These are phyloP conservation scores for Lomographa bimaculata DNA, from an alignment of 2,888 invertebrate genomes.

Conservation along the genomic window DNA sequence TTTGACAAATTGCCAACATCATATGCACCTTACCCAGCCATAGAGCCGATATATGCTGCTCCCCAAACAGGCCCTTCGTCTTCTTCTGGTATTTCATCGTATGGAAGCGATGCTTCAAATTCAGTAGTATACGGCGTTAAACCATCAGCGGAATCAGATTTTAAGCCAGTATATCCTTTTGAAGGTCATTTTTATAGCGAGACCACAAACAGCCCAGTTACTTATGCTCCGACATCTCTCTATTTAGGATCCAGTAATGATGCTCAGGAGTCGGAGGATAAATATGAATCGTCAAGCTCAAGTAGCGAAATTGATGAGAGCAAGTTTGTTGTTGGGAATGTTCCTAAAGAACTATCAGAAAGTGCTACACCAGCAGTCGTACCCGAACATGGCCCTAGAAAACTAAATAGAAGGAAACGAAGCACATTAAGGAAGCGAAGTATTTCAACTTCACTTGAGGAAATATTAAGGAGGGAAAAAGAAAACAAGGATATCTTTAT, in stretches of 20 bases:
- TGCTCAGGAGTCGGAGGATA: slow-evolving; percentile 54
- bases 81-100: slow-evolving; percentile 58
- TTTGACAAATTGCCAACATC: slow-evolving; percentile 57
- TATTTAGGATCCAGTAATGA: slow-evolving; percentile 74
- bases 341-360: slow-evolving; percentile 83
- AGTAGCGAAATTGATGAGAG: slow-evolving; percentile 56
- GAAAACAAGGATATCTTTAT: slow-evolving; percentile 65
- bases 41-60: slow-evolving; percentile 74
- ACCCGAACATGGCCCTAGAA: slow-evolving; percentile 86
- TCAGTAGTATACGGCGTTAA: slow-evolving; percentile 75
- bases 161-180: slow-evolving; percentile 76
- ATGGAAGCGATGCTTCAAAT: slow-evolving; percentile 61
- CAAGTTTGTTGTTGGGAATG: slow-evolving; percentile 87
- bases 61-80: slow-evolving; percentile 60
- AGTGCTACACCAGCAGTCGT: slow-evolving; percentile 83
- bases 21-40: slow-evolving; percentile 64
- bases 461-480: slow-evolving; percentile 63
- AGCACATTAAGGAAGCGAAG: slow-evolving; percentile 47
- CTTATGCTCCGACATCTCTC: slow-evolving; percentile 74
- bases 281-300: slow-evolving; percentile 54
- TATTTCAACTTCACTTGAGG: slow-evolving; percentile 66
- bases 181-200: slow-evolving; percentile 70
- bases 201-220: slow-evolving; percentile 65
- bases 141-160: slow-evolving; percentile 68
- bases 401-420: slow-evolving; percentile 56